phyloP scores from a whole-genome alignment of 2,113 vertebrate species.

The Numenius arquata region DNA sequence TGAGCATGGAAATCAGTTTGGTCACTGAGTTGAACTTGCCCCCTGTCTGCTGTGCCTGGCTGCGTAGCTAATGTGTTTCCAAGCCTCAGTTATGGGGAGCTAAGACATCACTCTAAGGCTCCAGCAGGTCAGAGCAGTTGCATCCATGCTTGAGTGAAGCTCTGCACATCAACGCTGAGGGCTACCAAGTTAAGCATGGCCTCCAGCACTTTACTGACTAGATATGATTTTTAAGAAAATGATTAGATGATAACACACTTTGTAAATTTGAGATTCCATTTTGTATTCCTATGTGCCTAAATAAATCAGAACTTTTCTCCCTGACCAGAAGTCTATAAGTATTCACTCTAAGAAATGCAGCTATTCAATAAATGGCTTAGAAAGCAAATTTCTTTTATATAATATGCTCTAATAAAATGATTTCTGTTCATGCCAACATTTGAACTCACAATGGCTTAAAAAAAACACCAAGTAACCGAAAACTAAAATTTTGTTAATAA shows the following conservation, averaged over 20 bases:
- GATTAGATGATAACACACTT: not conserved
- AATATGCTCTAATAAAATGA: not conserved
- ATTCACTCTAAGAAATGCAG: not conserved
- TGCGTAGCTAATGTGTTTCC: not conserved
- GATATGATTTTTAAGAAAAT: not conserved
- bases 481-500: not conserved
- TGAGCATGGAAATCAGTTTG: not conserved
- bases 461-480: not conserved
- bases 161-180: not conserved
- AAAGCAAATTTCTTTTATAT: not conserved
- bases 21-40: not conserved
- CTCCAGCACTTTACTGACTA: not conserved
- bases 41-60: not conserved
- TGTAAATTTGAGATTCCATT: not conserved
- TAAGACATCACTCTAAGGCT: not conserved
- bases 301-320: not conserved
- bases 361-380: not conserved
- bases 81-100: not conserved
- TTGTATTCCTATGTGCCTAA: not conserved
- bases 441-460: not conserved
- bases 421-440: not conserved
- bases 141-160: rapidly evolving
- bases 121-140: not conserved
- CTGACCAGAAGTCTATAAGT: not conserved
- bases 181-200: not conserved